phyloP scores from a whole-genome alignment of 2,797 vertebrate genomes.

The Etheostoma perlongum region DNA sequence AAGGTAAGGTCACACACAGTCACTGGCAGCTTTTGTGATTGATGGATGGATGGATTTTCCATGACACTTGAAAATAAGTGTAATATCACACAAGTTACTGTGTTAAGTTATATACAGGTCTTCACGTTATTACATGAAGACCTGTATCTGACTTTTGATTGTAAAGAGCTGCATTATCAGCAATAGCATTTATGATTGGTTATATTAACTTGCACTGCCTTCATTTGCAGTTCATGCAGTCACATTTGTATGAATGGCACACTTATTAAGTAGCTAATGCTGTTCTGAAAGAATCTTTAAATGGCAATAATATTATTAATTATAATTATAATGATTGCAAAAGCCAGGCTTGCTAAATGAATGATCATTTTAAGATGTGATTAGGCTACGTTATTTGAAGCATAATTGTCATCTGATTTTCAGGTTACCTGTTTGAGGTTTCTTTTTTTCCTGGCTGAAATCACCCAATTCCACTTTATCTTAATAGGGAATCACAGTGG shows the following conservation, averaged over 20 bases:
- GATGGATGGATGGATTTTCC: neutral
- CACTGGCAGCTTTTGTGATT: constrained; percentile 15
- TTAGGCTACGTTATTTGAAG: neutral
- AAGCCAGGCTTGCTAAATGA: too few species aligned
- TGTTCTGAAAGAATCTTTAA: neutral
- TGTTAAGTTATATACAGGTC: too few species aligned
- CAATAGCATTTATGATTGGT: neutral
- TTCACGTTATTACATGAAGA: neutral
- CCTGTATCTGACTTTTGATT: constrained; percentile 14
- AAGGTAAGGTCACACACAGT: constrained; percentile 28
- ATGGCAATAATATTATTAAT: neutral
- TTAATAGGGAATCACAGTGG: neutral
- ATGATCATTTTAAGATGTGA: too few species aligned
- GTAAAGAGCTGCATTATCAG: neutral
- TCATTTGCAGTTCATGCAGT: neutral
- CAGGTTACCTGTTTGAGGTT: too few species aligned
- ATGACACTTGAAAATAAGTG: constrained; percentile 8
- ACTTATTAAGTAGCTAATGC: neutral
- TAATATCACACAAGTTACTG: neutral
- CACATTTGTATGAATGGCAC: too few species aligned
- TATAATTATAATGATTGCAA: too few species aligned
- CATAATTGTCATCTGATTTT: neutral
- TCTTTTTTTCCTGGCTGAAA: neutral
- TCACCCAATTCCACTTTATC: neutral
- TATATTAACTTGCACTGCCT: neutral